Conservation (phyloP, 2,113 vertebrate genomes). For the Centropus unirufus region DNA sequence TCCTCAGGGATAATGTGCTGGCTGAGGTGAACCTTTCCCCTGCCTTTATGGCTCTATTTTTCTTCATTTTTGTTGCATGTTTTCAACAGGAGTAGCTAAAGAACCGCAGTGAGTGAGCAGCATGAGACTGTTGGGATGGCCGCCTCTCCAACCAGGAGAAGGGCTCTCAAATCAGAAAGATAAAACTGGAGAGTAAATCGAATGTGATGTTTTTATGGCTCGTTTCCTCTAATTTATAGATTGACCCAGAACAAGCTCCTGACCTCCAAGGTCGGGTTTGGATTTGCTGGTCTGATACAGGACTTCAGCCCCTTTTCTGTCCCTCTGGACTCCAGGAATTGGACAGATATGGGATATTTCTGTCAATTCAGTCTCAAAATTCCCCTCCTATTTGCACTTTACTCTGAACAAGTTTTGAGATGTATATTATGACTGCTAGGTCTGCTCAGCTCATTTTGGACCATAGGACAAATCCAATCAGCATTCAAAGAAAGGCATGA, state of each 20-base stretch:
- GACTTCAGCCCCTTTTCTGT: neutral
- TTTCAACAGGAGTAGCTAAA: neutral
- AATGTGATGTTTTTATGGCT: neutral
- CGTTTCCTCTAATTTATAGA: neutral
- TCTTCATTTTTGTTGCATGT: neutral
- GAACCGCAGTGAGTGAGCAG: neutral
- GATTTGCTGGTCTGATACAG: neutral
- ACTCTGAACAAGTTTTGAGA: neutral
- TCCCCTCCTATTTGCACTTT: neutral
- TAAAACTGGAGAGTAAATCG: neutral
- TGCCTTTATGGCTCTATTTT: neutral
- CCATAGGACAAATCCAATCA: neutral
- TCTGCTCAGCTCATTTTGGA: neutral
- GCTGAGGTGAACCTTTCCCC: fast-evolving
- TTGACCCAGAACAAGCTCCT: neutral
- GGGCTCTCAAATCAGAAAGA: neutral
- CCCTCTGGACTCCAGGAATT: neutral
- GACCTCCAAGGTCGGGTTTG: neutral
- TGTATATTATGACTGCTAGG: neutral
- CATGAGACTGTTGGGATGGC: neutral
- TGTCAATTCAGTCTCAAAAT: neutral
- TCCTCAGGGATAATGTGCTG: fast-evolving
- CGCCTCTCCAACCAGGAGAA: neutral
- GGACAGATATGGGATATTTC: neutral
- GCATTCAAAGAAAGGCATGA: neutral